These are phyloP conservation scores for Neodiprion fabricii DNA, from an alignment of 1,140 invertebrate genomes.

Conservation along the genomic window DNA sequence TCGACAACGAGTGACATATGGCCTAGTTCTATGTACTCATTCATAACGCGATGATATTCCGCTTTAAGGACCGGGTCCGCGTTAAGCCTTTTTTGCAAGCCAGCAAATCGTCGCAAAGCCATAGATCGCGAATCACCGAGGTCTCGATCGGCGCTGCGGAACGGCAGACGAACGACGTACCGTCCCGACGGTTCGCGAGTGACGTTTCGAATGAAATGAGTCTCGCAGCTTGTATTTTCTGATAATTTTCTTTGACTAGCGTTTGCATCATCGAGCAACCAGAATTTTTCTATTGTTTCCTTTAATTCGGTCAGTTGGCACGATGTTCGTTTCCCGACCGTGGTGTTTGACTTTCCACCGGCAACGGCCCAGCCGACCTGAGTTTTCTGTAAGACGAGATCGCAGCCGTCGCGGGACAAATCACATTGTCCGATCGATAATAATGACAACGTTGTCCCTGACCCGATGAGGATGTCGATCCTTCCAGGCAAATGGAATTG, in stretches of 20 bases:
- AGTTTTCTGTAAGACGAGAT: not conserved
- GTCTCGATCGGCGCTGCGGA: conserved; percentile 7
- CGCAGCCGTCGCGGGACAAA: not conserved
- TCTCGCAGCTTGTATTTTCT: conserved; percentile 3
- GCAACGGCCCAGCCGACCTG: not conserved
- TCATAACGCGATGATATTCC: conserved; percentile 28
- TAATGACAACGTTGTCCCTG: not conserved
- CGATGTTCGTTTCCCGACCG: not conserved
- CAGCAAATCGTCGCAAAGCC: conserved; percentile 22
- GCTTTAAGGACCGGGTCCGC: conserved; percentile 16
- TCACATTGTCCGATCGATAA: not conserved
- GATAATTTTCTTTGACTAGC: not conserved
- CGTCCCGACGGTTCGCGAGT: conserved; percentile 13
- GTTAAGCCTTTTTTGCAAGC: conserved; percentile 19
- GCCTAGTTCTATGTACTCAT: conserved; percentile 34
- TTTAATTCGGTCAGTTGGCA: conserved; percentile 5
- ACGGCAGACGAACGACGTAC: conserved; percentile 30
- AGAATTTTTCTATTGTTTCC: conserved; percentile 24
- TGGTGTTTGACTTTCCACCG: conserved; percentile 1
- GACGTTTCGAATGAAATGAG: conserved; percentile 4
- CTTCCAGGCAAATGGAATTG: conserved; percentile 5
- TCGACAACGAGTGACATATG: conserved; percentile 28
- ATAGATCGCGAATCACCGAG: conserved; percentile 23
- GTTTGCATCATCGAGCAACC: conserved; percentile 21
- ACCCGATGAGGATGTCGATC: not conserved